Evolutionary conservation across 2,797 vertebrate species (phyloP).

Genomic region (Adrianichthys oophorus): DNA sequence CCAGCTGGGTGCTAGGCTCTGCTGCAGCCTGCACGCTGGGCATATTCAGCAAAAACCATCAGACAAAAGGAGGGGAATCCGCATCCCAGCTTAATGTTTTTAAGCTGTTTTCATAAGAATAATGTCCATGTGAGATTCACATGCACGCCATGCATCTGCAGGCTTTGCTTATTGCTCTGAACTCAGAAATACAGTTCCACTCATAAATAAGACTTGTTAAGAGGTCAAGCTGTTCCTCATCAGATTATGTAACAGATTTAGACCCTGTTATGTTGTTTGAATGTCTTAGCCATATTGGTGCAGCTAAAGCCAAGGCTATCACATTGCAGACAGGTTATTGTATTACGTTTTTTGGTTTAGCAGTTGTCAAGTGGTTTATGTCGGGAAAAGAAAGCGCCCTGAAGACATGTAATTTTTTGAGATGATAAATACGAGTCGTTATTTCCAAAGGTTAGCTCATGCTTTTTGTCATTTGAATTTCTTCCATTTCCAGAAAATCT

Average conservation of each 20-base stretch:
- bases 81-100: constrained; percentile 56
- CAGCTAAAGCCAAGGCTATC: constrained; percentile 6
- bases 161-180: constrained; percentile 35
- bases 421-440: constrained; percentile 78
- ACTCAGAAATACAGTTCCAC: constrained; percentile 45
- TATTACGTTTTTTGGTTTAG: constrained; percentile 42
- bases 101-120: constrained; percentile 46
- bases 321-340: constrained; percentile 39
- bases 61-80: constrained; percentile 53
- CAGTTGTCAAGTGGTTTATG: constrained; percentile 37
- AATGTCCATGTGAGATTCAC: constrained; percentile 31
- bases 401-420: constrained; percentile 17
- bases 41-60: constrained; percentile 44
- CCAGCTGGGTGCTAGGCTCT: constrained; percentile 65
- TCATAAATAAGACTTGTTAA: constrained; percentile 37
- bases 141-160: constrained; percentile 41
- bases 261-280: constrained; percentile 19
- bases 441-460: constrained; percentile 67
- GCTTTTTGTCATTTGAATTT: constrained; percentile 72
- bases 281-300: constrained; percentile 12
- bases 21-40: constrained; percentile 52
- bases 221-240: constrained; percentile 26
- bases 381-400: constrained; percentile 30
- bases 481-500: constrained; percentile 68
- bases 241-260: constrained; percentile 47